A percentile compares a stretch with the other conserved stretches of the same genome.
These are phyloP conservation scores for Pristionchus exspectatus DNA, from an alignment of 2,888 invertebrate genomes.

Conservation along the genomic window DNA sequence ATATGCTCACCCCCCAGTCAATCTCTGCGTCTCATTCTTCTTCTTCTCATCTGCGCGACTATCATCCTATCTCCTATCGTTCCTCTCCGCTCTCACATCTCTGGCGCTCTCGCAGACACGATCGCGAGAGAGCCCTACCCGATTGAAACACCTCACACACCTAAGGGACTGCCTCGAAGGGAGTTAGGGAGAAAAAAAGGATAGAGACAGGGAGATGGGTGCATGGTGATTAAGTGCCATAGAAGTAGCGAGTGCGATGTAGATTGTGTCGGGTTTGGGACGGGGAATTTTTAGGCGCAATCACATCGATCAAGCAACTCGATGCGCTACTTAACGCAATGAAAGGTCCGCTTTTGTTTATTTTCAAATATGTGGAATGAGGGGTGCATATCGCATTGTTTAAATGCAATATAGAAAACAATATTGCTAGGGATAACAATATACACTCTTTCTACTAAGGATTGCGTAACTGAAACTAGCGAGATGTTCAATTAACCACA, in stretches of 20 bases:
- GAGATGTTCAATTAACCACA: no score
- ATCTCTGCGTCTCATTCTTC: not conserved
- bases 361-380: no score
- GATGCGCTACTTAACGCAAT: no score
- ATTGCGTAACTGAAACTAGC: no score
- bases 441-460: no score
- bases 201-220: conserved; percentile 40
- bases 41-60: not conserved
- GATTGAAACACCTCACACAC: conserved; percentile 22
- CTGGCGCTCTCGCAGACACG: conserved; percentile 14
- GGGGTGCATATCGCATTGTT: no score
- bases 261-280: not conserved
- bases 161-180: not conserved
- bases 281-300: not conserved
- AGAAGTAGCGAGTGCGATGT: not conserved
- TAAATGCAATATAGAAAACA: no score
- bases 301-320: no score
- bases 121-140: not conserved
- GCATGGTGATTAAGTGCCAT: not conserved
- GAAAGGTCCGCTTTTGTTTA: no score
- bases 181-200: not conserved
- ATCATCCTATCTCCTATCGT: conserved; percentile 11
- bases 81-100: conserved; percentile 2
- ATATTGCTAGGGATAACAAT: no score
- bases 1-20: not conserved